A percentile compares a stretch with the other conserved stretches of the same genome.
Evolutionary conservation across 2,888 invertebrate genomes (phyloP).

Genomic region (Hyposoter dolosus): DNA sequence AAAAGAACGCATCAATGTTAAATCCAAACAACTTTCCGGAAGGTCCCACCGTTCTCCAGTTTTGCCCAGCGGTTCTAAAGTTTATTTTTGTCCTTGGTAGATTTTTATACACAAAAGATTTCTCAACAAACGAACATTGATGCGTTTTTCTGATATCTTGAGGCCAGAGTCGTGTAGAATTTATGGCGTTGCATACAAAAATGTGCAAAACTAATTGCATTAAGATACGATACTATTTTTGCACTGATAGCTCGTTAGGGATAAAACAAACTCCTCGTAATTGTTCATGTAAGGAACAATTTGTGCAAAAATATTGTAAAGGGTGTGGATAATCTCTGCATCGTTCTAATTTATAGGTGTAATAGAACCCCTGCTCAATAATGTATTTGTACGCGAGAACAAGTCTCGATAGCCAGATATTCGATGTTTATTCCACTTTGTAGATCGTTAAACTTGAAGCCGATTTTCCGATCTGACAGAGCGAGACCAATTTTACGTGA

Average conservation of each 20-base stretch:
- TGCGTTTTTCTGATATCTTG: slow-evolving; percentile 22
- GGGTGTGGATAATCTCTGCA: slow-evolving; percentile 18
- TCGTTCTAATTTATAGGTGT: slow-evolving; percentile 54
- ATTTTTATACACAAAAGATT: slow-evolving; percentile 9
- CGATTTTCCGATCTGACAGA: background rate
- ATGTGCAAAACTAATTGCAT: slow-evolving; percentile 80
- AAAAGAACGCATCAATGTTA: slow-evolving; percentile 24
- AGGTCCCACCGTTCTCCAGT: background rate
- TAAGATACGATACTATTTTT: slow-evolving; percentile 82
- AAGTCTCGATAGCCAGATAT: background rate
- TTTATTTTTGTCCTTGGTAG: background rate
- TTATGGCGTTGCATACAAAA: slow-evolving; percentile 70
- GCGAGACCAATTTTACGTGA: slow-evolving; percentile 1
- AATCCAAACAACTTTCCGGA: background rate
- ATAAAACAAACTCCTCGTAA: slow-evolving; percentile 58
- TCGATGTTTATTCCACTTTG: background rate
- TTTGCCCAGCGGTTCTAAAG: background rate
- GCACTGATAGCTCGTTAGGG: slow-evolving; percentile 80
- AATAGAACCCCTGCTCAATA: slow-evolving; percentile 59
- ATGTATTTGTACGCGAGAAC: slow-evolving; percentile 43
- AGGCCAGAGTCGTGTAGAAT: slow-evolving; percentile 48
- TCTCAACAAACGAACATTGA: background rate
- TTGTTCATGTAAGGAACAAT: slow-evolving; percentile 39
- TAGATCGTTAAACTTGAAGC: background rate
- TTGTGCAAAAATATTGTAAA: slow-evolving; percentile 35